Percentiles rank a stretch among this genome's conserved stretches.
Evolutionary conservation across 2,797 vertebrate species (phyloP).

Genomic region (Sphenodon punctatus): DNA sequence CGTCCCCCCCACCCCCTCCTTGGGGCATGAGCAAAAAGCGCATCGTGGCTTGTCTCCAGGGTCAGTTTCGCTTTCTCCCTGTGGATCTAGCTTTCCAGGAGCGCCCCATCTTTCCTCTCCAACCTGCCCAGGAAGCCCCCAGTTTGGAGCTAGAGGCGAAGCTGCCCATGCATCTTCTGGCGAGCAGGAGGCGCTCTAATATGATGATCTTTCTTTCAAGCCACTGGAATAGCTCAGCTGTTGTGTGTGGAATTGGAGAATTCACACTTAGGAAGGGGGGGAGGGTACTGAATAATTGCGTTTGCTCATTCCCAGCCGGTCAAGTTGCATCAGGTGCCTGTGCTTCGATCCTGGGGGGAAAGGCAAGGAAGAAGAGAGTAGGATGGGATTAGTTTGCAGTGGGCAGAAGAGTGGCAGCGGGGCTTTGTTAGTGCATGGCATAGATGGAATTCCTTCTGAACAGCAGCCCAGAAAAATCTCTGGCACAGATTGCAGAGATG

Average conservation of each 20-base stretch:
- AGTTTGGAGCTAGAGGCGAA: background rate
- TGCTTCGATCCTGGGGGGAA: background rate
- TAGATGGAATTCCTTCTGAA: background rate
- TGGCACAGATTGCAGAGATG: background rate
- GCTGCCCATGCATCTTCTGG: background rate
- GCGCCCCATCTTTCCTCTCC: background rate
- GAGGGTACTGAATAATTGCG: no score
- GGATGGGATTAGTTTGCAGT: no score
- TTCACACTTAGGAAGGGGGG: background rate
- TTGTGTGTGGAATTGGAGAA: background rate
- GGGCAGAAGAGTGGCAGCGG: no score
- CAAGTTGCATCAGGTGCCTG: background rate
- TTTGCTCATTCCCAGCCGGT: background rate
- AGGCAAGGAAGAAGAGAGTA: background rate
- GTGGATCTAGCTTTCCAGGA: background rate
- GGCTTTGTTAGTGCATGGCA: background rate
- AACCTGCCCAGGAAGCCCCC: background rate
- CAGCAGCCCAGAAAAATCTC: background rate
- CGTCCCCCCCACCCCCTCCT: no score
- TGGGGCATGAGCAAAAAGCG: background rate
- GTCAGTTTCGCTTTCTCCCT: background rate
- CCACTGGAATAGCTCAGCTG: background rate
- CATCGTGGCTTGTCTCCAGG: background rate
- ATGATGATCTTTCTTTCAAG: background rate
- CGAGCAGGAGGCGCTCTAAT: slow-evolving; percentile 39